phyloP scores from a whole-genome alignment of 2,797 vertebrate genomes.

The Meriones psammophilus region DNA sequence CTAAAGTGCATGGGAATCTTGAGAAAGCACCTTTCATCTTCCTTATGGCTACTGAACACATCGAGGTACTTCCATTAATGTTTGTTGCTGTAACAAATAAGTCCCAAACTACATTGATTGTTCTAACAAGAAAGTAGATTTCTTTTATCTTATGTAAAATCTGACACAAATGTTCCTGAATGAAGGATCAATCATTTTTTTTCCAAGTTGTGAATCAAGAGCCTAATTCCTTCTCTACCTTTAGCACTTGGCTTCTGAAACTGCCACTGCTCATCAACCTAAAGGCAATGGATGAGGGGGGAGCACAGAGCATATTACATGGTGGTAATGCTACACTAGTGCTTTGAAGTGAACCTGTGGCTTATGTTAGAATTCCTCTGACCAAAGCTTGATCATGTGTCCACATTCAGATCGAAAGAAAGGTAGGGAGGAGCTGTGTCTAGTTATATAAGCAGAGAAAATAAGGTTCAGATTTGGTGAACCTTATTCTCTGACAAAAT shows the following conservation, averaged over 20 bases:
- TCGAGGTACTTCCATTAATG: neutral
- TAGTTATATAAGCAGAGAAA: neutral
- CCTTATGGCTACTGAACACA: neutral
- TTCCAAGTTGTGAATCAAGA: neutral
- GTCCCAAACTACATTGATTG: neutral
- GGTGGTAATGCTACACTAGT: neutral
- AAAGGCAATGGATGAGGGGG: neutral
- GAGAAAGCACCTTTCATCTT: neutral
- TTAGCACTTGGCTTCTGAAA: constrained; percentile 41
- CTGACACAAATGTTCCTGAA: neutral
- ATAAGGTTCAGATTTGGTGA: neutral
- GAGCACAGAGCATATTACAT: neutral
- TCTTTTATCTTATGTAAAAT: constrained; percentile 45
- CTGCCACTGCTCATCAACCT: neutral
- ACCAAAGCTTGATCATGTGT: neutral
- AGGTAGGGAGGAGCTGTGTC: neutral
- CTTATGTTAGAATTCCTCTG: neutral
- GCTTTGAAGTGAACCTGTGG: neutral
- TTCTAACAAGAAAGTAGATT: neutral
- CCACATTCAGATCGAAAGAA: neutral
- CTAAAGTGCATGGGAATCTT: constrained; percentile 35
- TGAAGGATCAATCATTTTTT: neutral
- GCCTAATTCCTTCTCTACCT: neutral
- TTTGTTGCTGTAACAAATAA: constrained; percentile 12
- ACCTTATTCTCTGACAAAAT: neutral